Base-by-base conservation (phyloP, 2,888 invertebrate species). In the Argyra leucocephala region DNA sequence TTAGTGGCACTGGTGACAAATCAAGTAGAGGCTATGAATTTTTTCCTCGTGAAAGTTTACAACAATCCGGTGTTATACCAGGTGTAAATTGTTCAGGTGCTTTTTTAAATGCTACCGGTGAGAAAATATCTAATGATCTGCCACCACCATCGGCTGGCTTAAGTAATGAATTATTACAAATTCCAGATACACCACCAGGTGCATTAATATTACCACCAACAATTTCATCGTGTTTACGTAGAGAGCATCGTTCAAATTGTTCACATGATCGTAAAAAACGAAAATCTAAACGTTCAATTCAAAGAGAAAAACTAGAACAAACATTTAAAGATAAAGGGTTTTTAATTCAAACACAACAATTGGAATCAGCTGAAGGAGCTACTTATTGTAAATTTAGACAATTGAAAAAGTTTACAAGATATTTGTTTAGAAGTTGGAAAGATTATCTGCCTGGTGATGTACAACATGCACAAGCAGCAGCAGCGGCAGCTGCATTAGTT, bases 361-460 rank as follows among this genome's bases (percentile, higher is more conserved):
- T 94, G 63, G 93, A 94, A 75, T 93, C 93, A 0, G 93, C 94
- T 0, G 94, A 95, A 75, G 94, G 94, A 0, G 93, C 94, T 0
- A 94, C 94, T 0, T 95, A 94, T 74, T 95, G 95, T 78, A 95
- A 95, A 77, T 95, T 95, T 76, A 81, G 94, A 62, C 94, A 95
- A 75, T 81, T 95, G 26, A 83, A 93, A 69, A 95, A 95, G 77
- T 94, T 95, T 75, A 95, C 95, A 0, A 83, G 94, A 64, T 95
- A 95, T 76, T 81, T 95, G 69, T 93, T 94, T 73, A 84, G 94
- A 72, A 93, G 93, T 75, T 95, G 94, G 94, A 93, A 93, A 78
- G 93, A 94, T 75, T 93, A 95, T 76, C 82, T 95, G 57, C 93
- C 93, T 0, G 88, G 88, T 68, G 79, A 88, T 66, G 81, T 82